These are phyloP conservation scores for Pedetes capensis DNA, from an alignment of 2,113 vertebrate genomes.

Conservation along the genomic window DNA sequence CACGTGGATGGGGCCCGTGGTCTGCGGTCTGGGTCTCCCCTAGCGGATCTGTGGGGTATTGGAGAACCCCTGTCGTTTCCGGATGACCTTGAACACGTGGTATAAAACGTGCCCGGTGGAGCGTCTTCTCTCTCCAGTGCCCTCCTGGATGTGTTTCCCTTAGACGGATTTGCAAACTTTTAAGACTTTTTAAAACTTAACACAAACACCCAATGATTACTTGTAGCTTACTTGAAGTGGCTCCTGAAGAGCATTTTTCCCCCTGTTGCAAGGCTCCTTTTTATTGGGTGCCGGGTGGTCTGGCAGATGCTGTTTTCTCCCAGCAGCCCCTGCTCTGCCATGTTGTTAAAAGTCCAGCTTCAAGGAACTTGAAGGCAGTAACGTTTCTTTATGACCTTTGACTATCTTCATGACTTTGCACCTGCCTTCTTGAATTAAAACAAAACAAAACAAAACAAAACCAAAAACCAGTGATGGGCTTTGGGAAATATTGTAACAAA, in stretches of 20 bases:
- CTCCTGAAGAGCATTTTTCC: neutral
- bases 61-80: neutral
- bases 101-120: neutral
- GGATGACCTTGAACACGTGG: neutral
- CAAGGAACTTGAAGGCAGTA: neutral
- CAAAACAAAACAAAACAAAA: no score
- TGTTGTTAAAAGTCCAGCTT: neutral
- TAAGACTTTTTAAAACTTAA: neutral
- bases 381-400: neutral
- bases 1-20: no score
- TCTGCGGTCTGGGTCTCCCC: no score
- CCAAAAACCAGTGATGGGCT: neutral
- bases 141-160: neutral
- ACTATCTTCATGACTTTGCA: neutral
- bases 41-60: neutral
- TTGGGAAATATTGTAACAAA: neutral
- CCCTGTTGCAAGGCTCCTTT: neutral
- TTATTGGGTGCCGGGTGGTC: neutral
- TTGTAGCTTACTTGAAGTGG: neutral
- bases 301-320: neutral
- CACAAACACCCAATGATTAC: neutral
- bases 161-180: constrained; percentile 9
- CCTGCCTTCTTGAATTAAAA: neutral
- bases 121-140: neutral
- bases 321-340: neutral